Conservation (phyloP, 2,797 vertebrate species). For the Typhlichthys eigenmanni region DNA sequence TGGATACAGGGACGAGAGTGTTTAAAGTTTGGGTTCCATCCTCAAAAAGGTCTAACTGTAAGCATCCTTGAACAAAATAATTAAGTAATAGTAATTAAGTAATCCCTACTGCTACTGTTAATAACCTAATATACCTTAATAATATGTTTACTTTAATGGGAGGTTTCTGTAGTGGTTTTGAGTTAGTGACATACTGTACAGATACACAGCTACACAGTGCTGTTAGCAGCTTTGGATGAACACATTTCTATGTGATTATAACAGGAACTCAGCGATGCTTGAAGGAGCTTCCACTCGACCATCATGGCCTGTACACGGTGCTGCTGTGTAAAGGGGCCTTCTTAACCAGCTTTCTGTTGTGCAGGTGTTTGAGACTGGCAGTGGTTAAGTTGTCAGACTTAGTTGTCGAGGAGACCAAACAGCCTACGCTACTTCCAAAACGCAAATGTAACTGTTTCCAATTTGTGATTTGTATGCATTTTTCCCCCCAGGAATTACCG, state of each 20-base stretch:
- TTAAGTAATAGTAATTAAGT: too few relatives aligned
- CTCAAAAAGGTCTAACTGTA: too few relatives aligned
- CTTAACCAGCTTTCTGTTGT: constrained; percentile 29
- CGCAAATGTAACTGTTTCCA: constrained; percentile 54
- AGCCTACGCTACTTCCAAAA: constrained; percentile 35
- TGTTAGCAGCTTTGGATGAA: constrained; percentile 4
- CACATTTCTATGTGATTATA: constrained; percentile 38
- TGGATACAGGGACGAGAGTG: too few relatives aligned
- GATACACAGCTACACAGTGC: neutral
- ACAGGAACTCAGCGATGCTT: constrained; percentile 49
- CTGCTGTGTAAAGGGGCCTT: constrained; percentile 1
- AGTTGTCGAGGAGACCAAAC: constrained; percentile 50
- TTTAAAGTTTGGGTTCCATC: too few relatives aligned
- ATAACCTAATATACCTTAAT: too few relatives aligned
- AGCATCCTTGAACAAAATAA: too few relatives aligned
- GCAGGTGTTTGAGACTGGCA: constrained; percentile 53
- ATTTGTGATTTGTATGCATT: constrained; percentile 42
- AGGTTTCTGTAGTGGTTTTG: neutral
- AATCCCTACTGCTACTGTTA: too few relatives aligned
- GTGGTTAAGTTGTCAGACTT: constrained; percentile 45
- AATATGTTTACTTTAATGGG: too few relatives aligned
- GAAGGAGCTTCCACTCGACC: constrained; percentile 58
- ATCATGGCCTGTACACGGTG: constrained; percentile 51
- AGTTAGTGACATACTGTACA: neutral
- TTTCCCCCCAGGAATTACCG: neutral